phyloP scores from a whole-genome alignment of 2,113 vertebrate genomes.

The Poeciliopsis retropinna region DNA sequence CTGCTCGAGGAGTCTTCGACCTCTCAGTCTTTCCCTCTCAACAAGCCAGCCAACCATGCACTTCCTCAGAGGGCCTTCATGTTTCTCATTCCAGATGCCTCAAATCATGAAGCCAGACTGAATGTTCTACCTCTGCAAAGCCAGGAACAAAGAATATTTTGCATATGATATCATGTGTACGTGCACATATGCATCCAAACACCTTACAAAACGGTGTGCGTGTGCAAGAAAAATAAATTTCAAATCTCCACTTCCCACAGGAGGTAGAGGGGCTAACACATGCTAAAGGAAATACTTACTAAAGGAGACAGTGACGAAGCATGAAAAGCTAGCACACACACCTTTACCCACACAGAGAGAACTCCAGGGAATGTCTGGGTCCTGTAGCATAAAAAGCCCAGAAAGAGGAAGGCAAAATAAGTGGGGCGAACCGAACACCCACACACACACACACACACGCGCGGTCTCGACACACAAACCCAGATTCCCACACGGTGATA shows the following conservation, averaged over 20 bases:
- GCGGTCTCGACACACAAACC: not conserved
- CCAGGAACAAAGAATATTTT: slow-evolving; percentile 24
- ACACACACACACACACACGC: slow-evolving; percentile 16
- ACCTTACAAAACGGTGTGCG: slow-evolving; percentile 13
- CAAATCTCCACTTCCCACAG: slow-evolving; percentile 34
- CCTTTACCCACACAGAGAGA: slow-evolving; percentile 43
- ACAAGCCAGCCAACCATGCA: slow-evolving; percentile 15
- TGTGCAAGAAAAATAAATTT: slow-evolving; percentile 30
- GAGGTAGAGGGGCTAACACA: slow-evolving; percentile 8
- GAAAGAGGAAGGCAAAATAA: slow-evolving; percentile 49
- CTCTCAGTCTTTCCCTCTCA: slow-evolving; percentile 21
- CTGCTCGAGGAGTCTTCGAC: slow-evolving; percentile 12
- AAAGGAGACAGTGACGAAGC: slow-evolving; percentile 25
- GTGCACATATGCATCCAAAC: slow-evolving; percentile 20
- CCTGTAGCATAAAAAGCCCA: slow-evolving; percentile 56
- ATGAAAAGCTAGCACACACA: slow-evolving; percentile 19
- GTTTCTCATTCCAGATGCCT: slow-evolving; percentile 57
- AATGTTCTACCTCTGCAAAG: slow-evolving; percentile 32
- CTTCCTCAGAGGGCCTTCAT: slow-evolving; percentile 33
- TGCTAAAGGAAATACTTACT: slow-evolving; percentile 31
- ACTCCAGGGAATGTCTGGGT: slow-evolving; percentile 49
- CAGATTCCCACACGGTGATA: slow-evolving; percentile 31
- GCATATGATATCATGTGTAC: not conserved
- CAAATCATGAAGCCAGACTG: slow-evolving; percentile 54
- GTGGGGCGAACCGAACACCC: slow-evolving; percentile 23